A percentile compares a stretch with the other conserved stretches of the same genome.
phyloP scores from a whole-genome alignment of 2,113 vertebrate species.

The Chroicocephalus ridibundus region DNA sequence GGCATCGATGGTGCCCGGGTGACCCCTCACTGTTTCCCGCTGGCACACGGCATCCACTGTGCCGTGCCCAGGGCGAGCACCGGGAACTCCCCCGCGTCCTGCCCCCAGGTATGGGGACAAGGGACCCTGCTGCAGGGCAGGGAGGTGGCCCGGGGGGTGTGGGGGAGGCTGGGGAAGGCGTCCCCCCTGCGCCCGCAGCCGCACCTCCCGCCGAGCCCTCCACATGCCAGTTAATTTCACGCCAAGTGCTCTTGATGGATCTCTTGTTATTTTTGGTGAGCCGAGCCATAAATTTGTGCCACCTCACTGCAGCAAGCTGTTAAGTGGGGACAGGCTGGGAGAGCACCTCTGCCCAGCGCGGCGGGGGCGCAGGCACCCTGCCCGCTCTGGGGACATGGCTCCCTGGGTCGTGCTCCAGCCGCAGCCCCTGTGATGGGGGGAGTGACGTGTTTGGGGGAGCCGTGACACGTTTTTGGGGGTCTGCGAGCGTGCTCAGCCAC shows the following conservation, averaged over 20 bases:
- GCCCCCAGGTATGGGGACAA: accelerated
- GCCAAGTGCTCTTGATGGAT: slow-evolving; percentile 81
- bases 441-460: neutral
- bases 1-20: accelerated
- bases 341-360: neutral
- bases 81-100: accelerated
- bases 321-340: neutral
- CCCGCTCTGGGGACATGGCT: accelerated
- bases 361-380: accelerated
- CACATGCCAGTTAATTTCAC: slow-evolving; percentile 78
- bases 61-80: accelerated
- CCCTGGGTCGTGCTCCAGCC: accelerated
- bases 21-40: accelerated
- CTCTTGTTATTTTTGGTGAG: slow-evolving; percentile 83
- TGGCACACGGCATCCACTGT: accelerated
- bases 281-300: slow-evolving; percentile 79
- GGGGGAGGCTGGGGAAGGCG: neutral
- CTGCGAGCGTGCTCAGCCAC: neutral
- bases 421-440: neutral
- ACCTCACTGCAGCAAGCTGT: slow-evolving; percentile 75
- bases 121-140: neutral
- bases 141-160: accelerated
- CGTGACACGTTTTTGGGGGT: accelerated
- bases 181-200: neutral
- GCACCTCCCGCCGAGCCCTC: slow-evolving; percentile 14